A percentile compares a stretch with the other conserved stretches of the same genome.
Conservation (phyloP, 1,140 invertebrate genomes). For the Conus betulinus region DNA sequence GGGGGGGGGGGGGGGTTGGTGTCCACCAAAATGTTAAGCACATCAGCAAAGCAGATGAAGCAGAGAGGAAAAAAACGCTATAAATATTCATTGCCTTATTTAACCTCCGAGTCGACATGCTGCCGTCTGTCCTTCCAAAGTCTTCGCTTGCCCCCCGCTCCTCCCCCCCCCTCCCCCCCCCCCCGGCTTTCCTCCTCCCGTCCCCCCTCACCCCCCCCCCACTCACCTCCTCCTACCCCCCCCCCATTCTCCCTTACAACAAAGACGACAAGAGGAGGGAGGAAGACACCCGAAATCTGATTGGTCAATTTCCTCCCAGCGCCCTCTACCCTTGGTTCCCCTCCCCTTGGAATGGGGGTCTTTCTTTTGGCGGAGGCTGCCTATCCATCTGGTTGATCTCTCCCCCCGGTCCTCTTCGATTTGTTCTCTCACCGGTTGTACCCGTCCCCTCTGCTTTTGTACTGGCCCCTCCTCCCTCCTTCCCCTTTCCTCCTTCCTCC, state of each 20-base stretch:
- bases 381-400: conserved; percentile 14
- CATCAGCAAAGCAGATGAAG: conserved; percentile 11
- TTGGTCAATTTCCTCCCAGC: conserved; percentile 28
- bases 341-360: neutral
- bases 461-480: neutral
- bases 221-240: neutral
- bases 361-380: neutral
- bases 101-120: conserved; percentile 20
- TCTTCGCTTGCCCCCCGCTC: neutral
- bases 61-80: neutral
- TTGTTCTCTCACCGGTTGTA: neutral
- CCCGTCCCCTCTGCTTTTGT: neutral
- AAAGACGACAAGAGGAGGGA: too few species aligned
- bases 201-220: neutral
- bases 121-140: neutral
- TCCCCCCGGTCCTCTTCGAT: neutral
- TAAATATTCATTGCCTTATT: conserved; percentile 35
- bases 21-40: neutral
- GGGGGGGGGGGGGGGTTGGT: neutral
- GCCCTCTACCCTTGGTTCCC: neutral
- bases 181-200: neutral
- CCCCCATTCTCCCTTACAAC: neutral
- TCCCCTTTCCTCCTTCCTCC: neutral
- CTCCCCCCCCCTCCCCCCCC: neutral
- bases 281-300: conserved; percentile 21